Conservation (phyloP, 2,888 invertebrate genomes). For the Tortricodes alternella region DNA sequence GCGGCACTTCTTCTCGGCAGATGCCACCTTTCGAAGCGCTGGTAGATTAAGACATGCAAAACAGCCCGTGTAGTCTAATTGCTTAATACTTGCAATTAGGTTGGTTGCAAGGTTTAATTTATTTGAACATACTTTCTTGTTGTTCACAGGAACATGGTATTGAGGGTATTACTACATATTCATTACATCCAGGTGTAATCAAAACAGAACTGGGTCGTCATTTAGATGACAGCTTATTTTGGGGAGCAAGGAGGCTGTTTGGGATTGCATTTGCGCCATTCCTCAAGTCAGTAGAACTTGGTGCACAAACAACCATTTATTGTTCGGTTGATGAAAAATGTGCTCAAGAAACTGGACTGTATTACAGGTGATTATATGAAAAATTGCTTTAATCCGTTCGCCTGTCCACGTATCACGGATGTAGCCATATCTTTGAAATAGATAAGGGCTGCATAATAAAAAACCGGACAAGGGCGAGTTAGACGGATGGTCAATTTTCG, state of each 20-base stretch:
- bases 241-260: constrained; percentile 68
- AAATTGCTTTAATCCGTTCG: too few relatives aligned
- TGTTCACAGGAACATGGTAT: constrained; percentile 60
- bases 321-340: constrained; percentile 87
- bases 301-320: constrained; percentile 89
- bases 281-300: constrained; percentile 83
- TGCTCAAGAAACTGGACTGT: constrained; percentile 83
- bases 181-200: constrained; percentile 89
- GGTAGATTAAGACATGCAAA: too few relatives aligned
- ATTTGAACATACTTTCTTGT: neutral
- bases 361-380: constrained; percentile 79
- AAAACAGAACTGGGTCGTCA: constrained; percentile 89
- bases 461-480: too few relatives aligned
- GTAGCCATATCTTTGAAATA: too few relatives aligned
- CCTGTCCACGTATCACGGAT: too few relatives aligned
- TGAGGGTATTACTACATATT: constrained; percentile 85
- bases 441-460: too few relatives aligned
- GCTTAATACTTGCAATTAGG: too few relatives aligned
- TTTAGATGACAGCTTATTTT: constrained; percentile 75
- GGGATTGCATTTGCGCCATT: constrained; percentile 63
- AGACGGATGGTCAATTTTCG: too few relatives aligned
- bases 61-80: too few relatives aligned
- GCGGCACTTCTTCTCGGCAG: too few relatives aligned
- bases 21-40: too few relatives aligned
- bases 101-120: neutral